Evolutionary conservation across 2,888 invertebrate genomes (phyloP), one percentile per base, ranked within the genome.

Genomic region (Sinodicranocentrus sp.): DNA sequence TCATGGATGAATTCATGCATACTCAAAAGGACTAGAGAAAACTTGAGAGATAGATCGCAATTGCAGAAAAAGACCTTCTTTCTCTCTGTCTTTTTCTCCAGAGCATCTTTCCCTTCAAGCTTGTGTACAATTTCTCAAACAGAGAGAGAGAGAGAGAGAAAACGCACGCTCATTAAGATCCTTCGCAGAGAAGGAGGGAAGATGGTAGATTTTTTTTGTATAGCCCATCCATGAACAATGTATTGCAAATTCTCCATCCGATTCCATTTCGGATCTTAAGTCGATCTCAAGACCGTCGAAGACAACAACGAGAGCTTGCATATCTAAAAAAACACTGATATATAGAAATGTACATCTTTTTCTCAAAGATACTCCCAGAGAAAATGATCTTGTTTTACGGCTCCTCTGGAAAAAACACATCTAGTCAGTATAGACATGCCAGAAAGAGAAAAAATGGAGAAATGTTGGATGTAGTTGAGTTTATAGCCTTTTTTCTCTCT

Each of bases 131-230:
- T n/a, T n/a, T n/a, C n/a, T n/a, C n/a, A n/a, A n/a, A n/a, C n/a
- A n/a, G n/a, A n/a, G n/a, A n/a, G n/a, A n/a, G n/a, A n/a, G n/a
- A n/a, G 59, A 25, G 57, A 77, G 67, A 73, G 72, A 65, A 84
- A 84, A 84, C 78, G 78, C 78, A 73, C 84, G 65, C 84, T 84
- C 84, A 84, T 84, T 84, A 84, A 84, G 73, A 75, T 65, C 48
- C 65, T 39, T 5, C 48, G 28, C 25, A 57, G 72, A 43, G 52
- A 72, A 26, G 21, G 17, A 54, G 44, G 25, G 21, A 43, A 17
- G 43, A 57, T 54, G 57, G 54, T 48, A 48, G n/a, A 33, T 57
- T n/a, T n/a, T n/a, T n/a, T n/a, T n/a, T 2, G 57, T 21, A 23
- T 70, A 28, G 48, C 52, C 48, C n/a, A 65, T 65, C n/a, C 67